Percentiles rank a stretch among this genome's conserved stretches.
phyloP scores from a whole-genome alignment of 1,140 invertebrate genomes.

The Solenopsis invicta region DNA sequence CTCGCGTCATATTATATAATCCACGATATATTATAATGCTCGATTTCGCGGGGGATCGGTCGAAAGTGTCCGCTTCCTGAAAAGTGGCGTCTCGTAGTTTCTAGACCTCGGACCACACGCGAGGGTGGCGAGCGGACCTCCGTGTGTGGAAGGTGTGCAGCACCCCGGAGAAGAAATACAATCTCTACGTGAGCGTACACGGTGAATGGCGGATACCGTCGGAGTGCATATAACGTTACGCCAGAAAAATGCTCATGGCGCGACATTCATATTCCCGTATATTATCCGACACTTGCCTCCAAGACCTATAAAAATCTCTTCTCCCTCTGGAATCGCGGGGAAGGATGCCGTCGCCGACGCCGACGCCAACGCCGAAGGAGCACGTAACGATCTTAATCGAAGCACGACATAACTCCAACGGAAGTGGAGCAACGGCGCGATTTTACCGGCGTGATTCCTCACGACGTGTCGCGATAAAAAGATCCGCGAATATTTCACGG shows the following conservation, averaged over 20 bases:
- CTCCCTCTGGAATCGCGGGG: background rate
- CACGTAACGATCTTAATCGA: slow-evolving; percentile 71
- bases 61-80: slow-evolving; percentile 40
- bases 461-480: slow-evolving; percentile 37
- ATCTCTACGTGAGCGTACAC: slow-evolving; percentile 61
- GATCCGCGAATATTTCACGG: slow-evolving; percentile 37
- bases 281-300: slow-evolving; percentile 59
- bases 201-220: slow-evolving; percentile 46
- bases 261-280: slow-evolving; percentile 70
- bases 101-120: background rate
- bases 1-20: slow-evolving; percentile 42
- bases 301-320: slow-evolving; percentile 48
- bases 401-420: slow-evolving; percentile 34
- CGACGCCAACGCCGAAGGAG: slow-evolving; percentile 5
- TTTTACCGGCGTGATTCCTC: slow-evolving; percentile 50
- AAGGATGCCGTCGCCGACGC: background rate
- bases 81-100: slow-evolving; percentile 56
- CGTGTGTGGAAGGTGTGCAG: slow-evolving; percentile 1
- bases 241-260: slow-evolving; percentile 63
- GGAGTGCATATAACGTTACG: slow-evolving; percentile 60
- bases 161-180: slow-evolving; percentile 61
- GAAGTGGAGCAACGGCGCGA: slow-evolving; percentile 42
- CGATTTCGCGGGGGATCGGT: slow-evolving; percentile 32
- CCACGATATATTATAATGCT: slow-evolving; percentile 32
- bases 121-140: slow-evolving; percentile 10